Base-by-base conservation (phyloP, 2,888 invertebrate genomes). In the Eledone cirrhosa region DNA sequence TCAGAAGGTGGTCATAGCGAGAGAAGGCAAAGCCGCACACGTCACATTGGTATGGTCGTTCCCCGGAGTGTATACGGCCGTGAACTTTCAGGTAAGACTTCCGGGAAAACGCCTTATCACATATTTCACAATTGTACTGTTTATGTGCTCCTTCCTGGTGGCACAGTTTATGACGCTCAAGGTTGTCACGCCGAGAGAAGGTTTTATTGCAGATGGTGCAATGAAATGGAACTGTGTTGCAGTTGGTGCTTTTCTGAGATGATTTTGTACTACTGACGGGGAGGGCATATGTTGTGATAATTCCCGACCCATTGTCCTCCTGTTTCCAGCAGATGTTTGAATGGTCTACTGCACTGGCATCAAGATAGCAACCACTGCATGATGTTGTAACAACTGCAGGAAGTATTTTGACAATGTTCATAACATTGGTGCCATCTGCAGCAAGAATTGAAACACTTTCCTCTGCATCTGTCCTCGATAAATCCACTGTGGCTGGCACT, bases 1-100 rank as follows among this genome's bases (percentile, higher is more conserved):
- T 72, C 14, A 72, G 69, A 31, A 72, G n/a, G 24, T 72, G 69
- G 69, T 72, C 69, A 72, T 72, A 72, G 4, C 69, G 69, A 22
- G 69, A 31, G 22, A 72, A 72, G 33, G 69, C 69, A 72, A 72
- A 72, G 16, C 69, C 69, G 31, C 69, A 72, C 1, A 72, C n/a
- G 7, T 72, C n/a, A 22, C 69, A 72, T 2, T 72, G 69, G 69
- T 72, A 72, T 3, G 69, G 69, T n/a, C 69, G 69, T 13, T 72
- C 69, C 2, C 69, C 69, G 13, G 69, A 72, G 41, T 72, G 69
- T 13, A 72, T 72, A 7, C 69, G 69, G n/a, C 19, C 69, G 8
- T 72, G 69, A 13, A 72, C 69, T 72, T 72, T 72, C 33, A 72
- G 33, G 41, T 72, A 72, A 72, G 69, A 72, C 22, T 72, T 72